These are phyloP conservation scores for Bucorvus abyssinicus DNA, from an alignment of 2,797 vertebrate genomes.

Conservation along the genomic window DNA sequence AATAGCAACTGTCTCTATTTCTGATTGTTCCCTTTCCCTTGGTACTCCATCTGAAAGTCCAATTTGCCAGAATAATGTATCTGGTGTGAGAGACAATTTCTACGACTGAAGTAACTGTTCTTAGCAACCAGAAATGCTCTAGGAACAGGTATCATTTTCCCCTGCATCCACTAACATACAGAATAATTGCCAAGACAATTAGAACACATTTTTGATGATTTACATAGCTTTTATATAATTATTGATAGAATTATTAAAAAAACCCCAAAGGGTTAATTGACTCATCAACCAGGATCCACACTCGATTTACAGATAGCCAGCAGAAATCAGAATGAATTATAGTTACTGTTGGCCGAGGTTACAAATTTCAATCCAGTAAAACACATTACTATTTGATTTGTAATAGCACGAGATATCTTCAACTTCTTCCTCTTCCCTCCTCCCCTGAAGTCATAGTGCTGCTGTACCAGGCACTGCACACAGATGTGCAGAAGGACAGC, in stretches of 20 bases:
- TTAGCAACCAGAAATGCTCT: slow-evolving; percentile 47
- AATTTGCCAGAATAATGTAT: slow-evolving; percentile 65
- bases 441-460: not conserved
- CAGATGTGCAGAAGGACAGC: not conserved
- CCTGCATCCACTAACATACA: not conserved
- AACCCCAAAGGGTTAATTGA: not conserved
- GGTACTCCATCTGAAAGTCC: slow-evolving; percentile 62
- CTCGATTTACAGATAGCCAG: not conserved
- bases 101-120: slow-evolving; percentile 33
- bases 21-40: slow-evolving; percentile 57
- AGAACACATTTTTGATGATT: slow-evolving; percentile 22
- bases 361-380: not conserved
- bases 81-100: slow-evolving; percentile 57
- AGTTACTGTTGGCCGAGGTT: not conserved
- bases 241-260: not conserved
- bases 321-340: not conserved
- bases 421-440: not conserved
- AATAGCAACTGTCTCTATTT: slow-evolving; percentile 57
- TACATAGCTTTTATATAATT: not conserved
- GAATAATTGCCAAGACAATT: slow-evolving; percentile 33
- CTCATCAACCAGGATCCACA: not conserved
- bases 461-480: not conserved
- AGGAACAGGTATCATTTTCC: slow-evolving; percentile 28
- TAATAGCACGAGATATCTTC: not conserved
- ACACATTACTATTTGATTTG: not conserved